Percentiles rank a stretch among this genome's conserved stretches.
phyloP scores from a whole-genome alignment of 2,113 vertebrate genomes.

The Mormyrus lacerda region DNA sequence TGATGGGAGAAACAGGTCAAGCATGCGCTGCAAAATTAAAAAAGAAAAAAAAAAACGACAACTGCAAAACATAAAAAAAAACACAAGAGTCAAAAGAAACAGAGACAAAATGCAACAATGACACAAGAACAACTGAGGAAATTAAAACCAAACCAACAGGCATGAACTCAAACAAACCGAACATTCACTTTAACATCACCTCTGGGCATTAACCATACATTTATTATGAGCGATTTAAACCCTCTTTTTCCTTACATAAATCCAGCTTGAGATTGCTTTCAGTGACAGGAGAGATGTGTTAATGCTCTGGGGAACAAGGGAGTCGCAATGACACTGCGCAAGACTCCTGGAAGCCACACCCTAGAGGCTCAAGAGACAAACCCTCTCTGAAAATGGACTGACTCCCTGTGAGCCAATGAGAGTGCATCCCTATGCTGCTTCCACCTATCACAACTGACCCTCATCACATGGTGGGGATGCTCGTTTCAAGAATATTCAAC shows the following conservation, averaged over 20 bases:
- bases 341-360: neutral
- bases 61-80: slow-evolving; percentile 81
- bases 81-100: slow-evolving; percentile 51
- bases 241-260: neutral
- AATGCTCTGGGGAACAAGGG: neutral
- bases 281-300: neutral
- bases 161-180: neutral
- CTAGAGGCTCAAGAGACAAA: neutral
- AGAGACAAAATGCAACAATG: slow-evolving; percentile 36
- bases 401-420: neutral
- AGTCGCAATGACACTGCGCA: neutral
- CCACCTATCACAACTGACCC: neutral
- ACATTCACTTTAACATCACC: neutral
- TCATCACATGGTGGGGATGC: neutral
- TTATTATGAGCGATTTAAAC: neutral
- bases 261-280: neutral
- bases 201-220: neutral
- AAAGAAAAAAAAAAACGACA: slow-evolving; percentile 54
- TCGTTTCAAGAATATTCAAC: neutral
- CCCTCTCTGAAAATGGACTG: neutral
- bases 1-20: slow-evolving; percentile 69
- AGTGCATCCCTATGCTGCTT: neutral
- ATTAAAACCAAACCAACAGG: slow-evolving; percentile 24
- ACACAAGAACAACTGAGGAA: slow-evolving; percentile 26
- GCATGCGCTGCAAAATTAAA: slow-evolving; percentile 82